Conservation (phyloP, 2,113 vertebrate genomes). For the Tychaedon coryphoeus region DNA sequence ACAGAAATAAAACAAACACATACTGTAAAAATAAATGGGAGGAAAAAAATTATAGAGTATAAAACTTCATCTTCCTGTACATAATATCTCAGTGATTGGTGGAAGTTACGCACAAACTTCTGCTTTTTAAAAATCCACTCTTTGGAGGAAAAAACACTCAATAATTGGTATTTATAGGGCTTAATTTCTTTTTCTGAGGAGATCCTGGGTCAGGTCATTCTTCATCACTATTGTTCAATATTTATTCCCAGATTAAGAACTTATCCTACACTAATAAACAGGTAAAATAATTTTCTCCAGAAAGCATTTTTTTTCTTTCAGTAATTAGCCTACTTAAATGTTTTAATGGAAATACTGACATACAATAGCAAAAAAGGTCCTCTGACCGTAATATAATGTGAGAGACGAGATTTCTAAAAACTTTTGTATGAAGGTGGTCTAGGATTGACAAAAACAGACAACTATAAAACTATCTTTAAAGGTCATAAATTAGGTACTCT, state of each 20-base stretch:
- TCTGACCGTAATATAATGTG: neutral
- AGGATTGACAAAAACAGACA: conserved; percentile 1
- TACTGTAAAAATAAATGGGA: neutral
- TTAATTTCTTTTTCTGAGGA: neutral
- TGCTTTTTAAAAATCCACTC: neutral
- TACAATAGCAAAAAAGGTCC: neutral
- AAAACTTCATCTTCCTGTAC: neutral
- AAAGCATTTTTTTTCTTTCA: neutral
- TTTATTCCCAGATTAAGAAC: conserved; percentile 6
- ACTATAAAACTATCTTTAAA: conserved; percentile 36
- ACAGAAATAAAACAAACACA: neutral
- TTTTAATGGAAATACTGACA: conserved; percentile 16
- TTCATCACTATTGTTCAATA: neutral
- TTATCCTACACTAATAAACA: neutral
- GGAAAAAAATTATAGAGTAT: neutral
- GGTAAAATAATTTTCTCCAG: conserved; percentile 3
- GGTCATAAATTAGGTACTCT: conserved; percentile 47
- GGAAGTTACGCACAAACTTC: neutral
- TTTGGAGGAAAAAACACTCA: neutral
- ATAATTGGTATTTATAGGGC: neutral
- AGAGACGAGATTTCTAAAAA: neutral
- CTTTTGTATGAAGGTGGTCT: neutral
- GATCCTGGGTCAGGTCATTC: neutral
- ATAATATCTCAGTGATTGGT: neutral
- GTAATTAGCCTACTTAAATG: conserved; percentile 46